Conservation (phyloP, 2,113 vertebrate species). For the Chaetorhynchus papuensis region DNA sequence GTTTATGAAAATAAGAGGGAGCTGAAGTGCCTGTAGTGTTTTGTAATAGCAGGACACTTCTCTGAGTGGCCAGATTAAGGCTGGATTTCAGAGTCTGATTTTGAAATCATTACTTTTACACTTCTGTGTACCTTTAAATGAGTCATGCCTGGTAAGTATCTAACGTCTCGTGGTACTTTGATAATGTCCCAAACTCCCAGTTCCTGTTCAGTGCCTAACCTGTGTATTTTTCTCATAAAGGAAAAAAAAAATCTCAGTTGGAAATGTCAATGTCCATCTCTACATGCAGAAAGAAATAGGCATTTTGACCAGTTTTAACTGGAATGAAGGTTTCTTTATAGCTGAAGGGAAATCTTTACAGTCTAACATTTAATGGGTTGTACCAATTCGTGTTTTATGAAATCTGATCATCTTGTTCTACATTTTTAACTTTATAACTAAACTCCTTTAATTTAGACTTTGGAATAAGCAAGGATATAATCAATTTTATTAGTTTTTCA, state of each 20-base stretch:
- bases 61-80: background rate
- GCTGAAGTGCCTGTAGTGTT: background rate
- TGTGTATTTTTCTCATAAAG: background rate
- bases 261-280: background rate
- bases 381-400: background rate
- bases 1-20: background rate
- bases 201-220: background rate
- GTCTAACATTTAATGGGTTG: background rate
- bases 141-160: background rate
- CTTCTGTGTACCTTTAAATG: background rate
- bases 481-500: background rate
- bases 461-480: conserved; percentile 14
- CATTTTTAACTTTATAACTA: conserved; percentile 17
- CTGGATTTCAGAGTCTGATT: background rate
- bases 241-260: background rate
- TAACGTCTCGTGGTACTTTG: background rate
- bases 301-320: background rate
- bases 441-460: conserved; percentile 13
- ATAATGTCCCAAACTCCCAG: rapidly evolving
- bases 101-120: background rate
- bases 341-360: background rate
- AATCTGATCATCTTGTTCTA: background rate
- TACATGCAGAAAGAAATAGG: background rate
- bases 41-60: background rate
- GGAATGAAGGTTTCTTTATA: background rate